Conservation (phyloP, 92 coral and sea anemone genomes). For the Scolanthus callimorphus region DNA sequence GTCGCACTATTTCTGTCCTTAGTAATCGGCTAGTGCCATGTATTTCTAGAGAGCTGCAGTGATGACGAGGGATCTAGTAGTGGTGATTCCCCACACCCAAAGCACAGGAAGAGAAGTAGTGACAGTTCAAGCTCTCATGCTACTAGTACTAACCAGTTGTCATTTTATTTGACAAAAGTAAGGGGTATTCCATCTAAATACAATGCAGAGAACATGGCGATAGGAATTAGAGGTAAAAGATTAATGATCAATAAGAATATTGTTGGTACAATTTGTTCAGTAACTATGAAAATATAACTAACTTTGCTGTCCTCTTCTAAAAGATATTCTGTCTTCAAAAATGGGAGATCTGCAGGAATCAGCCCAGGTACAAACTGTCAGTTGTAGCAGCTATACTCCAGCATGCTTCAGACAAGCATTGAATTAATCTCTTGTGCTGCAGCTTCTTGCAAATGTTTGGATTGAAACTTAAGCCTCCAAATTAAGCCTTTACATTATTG, state of each 20-base stretch:
- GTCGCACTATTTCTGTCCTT: too few relatives aligned
- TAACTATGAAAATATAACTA: not conserved
- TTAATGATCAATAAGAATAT: not conserved
- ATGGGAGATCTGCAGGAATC: slow-evolving; percentile 96
- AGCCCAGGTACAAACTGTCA: slow-evolving; percentile 68
- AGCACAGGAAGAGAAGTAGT: slow-evolving; percentile 37
- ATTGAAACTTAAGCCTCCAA: too few relatives aligned
- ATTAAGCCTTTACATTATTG: too few relatives aligned
- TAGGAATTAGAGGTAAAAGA: slow-evolving; percentile 65
- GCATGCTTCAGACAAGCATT: too few relatives aligned
- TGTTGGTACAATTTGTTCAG: not conserved
- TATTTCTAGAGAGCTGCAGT: not conserved
- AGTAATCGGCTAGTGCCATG: too few relatives aligned
- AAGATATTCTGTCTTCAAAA: slow-evolving; percentile 85
- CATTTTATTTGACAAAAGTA: slow-evolving; percentile 86
- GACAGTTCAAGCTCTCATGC: slow-evolving; percentile 2
- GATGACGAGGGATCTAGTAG: slow-evolving; percentile 46
- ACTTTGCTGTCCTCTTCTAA: not conserved
- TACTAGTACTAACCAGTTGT: slow-evolving; percentile 25
- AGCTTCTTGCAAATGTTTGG: too few relatives aligned
- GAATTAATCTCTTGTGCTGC: too few relatives aligned
- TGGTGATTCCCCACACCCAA: slow-evolving; percentile 50
- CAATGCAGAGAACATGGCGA: slow-evolving; percentile 60
- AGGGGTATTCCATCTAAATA: slow-evolving; percentile 71
- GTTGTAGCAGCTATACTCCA: too few relatives aligned